A percentile compares a stretch with the other conserved stretches of the same genome.
These are phyloP conservation scores for Serilophus lunatus DNA, from an alignment of 2,113 vertebrate genomes.

Conservation along the genomic window DNA sequence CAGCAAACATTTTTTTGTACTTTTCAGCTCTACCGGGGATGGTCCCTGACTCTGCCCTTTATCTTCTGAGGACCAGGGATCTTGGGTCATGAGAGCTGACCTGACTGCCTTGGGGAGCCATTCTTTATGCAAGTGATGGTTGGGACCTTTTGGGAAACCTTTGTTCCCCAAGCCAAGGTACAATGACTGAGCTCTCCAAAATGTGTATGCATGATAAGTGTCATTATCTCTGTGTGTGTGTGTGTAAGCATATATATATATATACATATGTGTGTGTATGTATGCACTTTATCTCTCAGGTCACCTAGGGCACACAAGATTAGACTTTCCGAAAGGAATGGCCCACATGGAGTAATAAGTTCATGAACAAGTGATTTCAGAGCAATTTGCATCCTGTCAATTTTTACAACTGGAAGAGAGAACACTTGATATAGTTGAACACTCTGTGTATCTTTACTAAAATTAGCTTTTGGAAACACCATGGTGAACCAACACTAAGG, in stretches of 20 bases:
- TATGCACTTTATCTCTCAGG: not conserved
- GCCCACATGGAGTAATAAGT: not conserved
- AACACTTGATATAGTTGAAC: not conserved
- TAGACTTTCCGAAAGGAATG: not conserved
- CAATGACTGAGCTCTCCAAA: not conserved
- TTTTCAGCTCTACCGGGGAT: not conserved
- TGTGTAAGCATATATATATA: not conserved
- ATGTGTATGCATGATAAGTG: not conserved
- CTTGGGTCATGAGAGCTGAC: not conserved
- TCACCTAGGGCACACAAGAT: not conserved
- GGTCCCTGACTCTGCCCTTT: not conserved
- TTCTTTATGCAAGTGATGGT: not conserved
- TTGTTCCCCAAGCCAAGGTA: not conserved
- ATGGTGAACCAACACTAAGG: not conserved
- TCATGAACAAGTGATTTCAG: not conserved
- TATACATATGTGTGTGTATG: rapidly evolving
- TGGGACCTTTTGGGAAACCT: not conserved
- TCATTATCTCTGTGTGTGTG: rapidly evolving
- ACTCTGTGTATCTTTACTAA: not conserved
- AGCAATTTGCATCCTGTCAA: not conserved
- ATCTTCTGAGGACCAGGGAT: not conserved
- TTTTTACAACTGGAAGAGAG: slow-evolving; percentile 18
- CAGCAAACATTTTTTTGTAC: not conserved
- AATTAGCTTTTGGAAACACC: slow-evolving; percentile 22
- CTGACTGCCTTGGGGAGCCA: not conserved